phyloP scores from a whole-genome alignment of 1,140 invertebrate genomes.

The Aphelenchoides besseyi region DNA sequence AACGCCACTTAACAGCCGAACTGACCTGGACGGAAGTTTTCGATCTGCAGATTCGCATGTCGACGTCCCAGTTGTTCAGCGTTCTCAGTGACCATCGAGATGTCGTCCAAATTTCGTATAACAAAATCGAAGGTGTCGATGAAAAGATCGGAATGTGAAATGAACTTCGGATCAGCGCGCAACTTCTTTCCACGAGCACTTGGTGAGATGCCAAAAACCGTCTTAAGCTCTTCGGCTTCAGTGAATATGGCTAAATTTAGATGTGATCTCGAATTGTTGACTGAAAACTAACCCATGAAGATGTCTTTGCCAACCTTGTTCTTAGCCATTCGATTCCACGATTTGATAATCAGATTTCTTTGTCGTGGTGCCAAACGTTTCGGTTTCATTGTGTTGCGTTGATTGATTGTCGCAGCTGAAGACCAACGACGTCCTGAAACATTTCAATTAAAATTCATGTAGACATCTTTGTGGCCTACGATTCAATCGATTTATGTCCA shows the following conservation, averaged over 20 bases:
- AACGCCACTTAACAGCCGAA: too few relatives aligned
- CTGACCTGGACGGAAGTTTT: too few relatives aligned
- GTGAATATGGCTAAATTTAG: constrained; percentile 39
- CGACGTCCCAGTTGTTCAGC: constrained; percentile 48
- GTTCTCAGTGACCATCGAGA: constrained; percentile 50
- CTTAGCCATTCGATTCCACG: constrained; percentile 44
- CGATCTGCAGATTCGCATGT: constrained; percentile 36
- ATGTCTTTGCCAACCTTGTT: constrained; percentile 43
- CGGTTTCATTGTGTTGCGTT: constrained; percentile 41
- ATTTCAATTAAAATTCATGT: constrained; percentile 11
- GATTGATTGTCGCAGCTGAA: constrained; percentile 34
- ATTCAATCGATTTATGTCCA: constrained; percentile 16
- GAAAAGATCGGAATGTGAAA: constrained; percentile 46
- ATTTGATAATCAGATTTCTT: constrained; percentile 47
- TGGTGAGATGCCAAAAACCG: constrained; percentile 37
- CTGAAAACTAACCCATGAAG: constrained; percentile 27
- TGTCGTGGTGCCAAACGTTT: constrained; percentile 43
- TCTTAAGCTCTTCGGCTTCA: constrained; percentile 49
- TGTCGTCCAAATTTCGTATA: constrained; percentile 46
- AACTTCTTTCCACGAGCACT: constrained; percentile 32
- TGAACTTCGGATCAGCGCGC: constrained; percentile 36
- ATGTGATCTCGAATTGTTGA: constrained; percentile 9
- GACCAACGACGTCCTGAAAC: constrained; percentile 42
- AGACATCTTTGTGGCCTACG: neutral
- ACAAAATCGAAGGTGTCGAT: constrained; percentile 51